Conservation (phyloP, 2,797 vertebrate species). For the Loris lydekkerianus region DNA sequence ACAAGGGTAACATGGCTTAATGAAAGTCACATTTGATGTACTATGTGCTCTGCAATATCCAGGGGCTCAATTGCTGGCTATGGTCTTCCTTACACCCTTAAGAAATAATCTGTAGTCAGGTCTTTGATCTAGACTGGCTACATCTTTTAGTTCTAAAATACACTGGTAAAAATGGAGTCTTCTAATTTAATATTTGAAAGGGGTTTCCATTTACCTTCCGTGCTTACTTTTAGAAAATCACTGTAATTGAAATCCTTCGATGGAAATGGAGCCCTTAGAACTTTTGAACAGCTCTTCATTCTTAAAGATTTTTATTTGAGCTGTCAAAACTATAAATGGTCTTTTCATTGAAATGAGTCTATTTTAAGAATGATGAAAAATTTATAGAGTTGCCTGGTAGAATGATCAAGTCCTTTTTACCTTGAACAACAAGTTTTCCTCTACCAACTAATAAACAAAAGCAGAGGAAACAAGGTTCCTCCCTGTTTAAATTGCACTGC, state of each 20-base stretch:
- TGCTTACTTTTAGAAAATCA: constrained; percentile 19
- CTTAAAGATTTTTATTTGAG: constrained; percentile 7
- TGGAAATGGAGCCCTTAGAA: background rate
- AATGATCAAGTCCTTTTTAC: background rate
- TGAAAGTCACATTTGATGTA: background rate
- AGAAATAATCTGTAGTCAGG: background rate
- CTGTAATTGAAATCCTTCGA: background rate
- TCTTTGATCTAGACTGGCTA: constrained; percentile 17
- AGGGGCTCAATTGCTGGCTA: background rate
- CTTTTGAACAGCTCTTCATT: background rate
- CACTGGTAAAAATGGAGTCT: background rate
- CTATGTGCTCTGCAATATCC: background rate
- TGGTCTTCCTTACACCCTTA: background rate
- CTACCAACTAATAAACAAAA: background rate
- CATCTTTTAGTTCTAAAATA: constrained; percentile 26
- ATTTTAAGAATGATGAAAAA: background rate
- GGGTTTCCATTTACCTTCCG: background rate
- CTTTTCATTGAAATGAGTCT: constrained; percentile 2
- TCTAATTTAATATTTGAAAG: constrained; percentile 44
- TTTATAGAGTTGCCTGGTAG: background rate
- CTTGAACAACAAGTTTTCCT: background rate
- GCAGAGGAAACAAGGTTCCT: background rate
- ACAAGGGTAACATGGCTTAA: background rate
- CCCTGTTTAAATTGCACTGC: background rate
- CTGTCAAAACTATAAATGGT: background rate